Conservation (phyloP, 2,888 invertebrate species). For the Cartodere bifasciata region DNA sequence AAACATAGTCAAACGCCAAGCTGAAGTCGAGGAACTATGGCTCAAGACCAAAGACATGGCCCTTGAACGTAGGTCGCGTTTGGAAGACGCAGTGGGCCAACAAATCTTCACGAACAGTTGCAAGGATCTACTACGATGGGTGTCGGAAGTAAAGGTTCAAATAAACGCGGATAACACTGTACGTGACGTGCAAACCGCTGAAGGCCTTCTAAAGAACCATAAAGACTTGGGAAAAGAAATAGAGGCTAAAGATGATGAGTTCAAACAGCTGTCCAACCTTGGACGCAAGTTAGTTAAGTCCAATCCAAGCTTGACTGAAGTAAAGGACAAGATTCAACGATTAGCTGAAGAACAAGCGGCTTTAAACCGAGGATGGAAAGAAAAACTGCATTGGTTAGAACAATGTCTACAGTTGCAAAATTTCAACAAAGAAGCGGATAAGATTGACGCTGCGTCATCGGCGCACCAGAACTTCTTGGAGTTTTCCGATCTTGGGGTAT, state of each 20-base stretch:
- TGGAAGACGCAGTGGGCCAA: slow-evolving; percentile 91
- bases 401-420: slow-evolving; percentile 82
- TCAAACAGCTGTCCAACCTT: slow-evolving; percentile 67
- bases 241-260: slow-evolving; percentile 81
- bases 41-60: slow-evolving; percentile 77
- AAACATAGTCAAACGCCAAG: slow-evolving; percentile 74
- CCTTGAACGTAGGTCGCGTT: slow-evolving; percentile 62
- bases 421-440: slow-evolving; percentile 93
- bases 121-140: slow-evolving; percentile 71
- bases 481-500: slow-evolving; percentile 73
- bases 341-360: slow-evolving; percentile 64
- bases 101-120: slow-evolving; percentile 85
- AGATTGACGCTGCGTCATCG: slow-evolving; percentile 89
- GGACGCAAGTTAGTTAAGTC: slow-evolving; percentile 61
- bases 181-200: slow-evolving; percentile 86
- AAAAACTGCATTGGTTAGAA: slow-evolving; percentile 73
- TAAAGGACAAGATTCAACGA: slow-evolving; percentile 59
- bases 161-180: slow-evolving; percentile 65
- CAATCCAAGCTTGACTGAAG: slow-evolving; percentile 64
- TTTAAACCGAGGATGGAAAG: slow-evolving; percentile 68
- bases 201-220: slow-evolving; percentile 78
- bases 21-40: slow-evolving; percentile 81
- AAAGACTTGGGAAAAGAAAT: slow-evolving; percentile 85
- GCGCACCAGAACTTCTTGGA: slow-evolving; percentile 91
- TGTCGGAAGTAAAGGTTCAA: slow-evolving; percentile 64